Conservation (phyloP, 2,888 invertebrate genomes). For the Tenthredo scrophulariae region DNA sequence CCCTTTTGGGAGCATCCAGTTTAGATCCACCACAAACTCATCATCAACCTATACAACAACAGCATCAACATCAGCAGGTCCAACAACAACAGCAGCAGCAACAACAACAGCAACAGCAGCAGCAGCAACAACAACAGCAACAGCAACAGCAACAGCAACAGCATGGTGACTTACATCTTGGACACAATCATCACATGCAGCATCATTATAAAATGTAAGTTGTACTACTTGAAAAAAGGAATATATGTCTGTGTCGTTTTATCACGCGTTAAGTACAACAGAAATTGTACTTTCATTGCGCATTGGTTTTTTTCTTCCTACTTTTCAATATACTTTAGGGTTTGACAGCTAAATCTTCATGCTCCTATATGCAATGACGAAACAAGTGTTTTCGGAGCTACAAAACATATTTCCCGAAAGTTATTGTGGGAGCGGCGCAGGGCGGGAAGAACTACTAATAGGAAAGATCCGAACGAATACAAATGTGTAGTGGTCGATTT, state of each 20-base stretch:
- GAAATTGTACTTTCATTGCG: background rate
- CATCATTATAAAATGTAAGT: conserved; percentile 77
- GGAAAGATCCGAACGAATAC: background rate
- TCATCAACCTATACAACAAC: conserved; percentile 70
- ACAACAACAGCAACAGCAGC: conserved; percentile 68
- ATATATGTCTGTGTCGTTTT: background rate
- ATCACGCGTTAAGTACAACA: background rate
- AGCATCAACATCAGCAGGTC: conserved; percentile 64
- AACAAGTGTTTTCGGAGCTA: background rate
- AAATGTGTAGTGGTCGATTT: background rate
- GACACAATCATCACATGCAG: conserved; percentile 73
- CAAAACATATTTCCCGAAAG: background rate
- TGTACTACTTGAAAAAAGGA: background rate
- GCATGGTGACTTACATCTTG: conserved; percentile 73
- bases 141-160: conserved; percentile 69
- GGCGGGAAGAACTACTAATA: background rate
- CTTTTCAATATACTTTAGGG: background rate
- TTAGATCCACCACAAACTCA: conserved; percentile 79
- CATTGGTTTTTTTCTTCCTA: background rate
- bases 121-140: conserved; percentile 68
- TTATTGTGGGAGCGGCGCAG: background rate
- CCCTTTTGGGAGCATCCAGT: conserved; percentile 84
- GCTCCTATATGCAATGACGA: background rate
- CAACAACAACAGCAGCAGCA: conserved; percentile 68
- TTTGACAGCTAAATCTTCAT: background rate